A percentile compares a stretch with the other conserved stretches of the same genome.
These are phyloP conservation scores for Erpetoichthys calabaricus DNA, from an alignment of 2,797 vertebrate genomes.

Conservation along the genomic window DNA sequence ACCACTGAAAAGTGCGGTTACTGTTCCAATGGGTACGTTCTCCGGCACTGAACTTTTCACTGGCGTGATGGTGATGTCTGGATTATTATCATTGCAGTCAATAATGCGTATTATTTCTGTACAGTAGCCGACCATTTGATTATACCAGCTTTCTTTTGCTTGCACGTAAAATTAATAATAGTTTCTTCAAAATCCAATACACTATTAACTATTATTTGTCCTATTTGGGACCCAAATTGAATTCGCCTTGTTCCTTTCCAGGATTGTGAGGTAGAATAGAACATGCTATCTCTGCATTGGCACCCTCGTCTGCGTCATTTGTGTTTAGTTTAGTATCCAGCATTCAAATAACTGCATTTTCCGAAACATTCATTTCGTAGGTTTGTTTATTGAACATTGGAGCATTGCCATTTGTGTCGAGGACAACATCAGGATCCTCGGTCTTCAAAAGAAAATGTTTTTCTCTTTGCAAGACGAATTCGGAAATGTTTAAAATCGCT, in stretches of 20 bases:
- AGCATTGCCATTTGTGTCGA: too few species aligned
- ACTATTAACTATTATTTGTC: too few species aligned
- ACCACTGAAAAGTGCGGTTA: slow-evolving; percentile 50
- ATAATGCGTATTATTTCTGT: slow-evolving; percentile 22
- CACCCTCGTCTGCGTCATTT: too few species aligned
- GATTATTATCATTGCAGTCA: slow-evolving; percentile 29
- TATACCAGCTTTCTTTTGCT: slow-evolving; percentile 25
- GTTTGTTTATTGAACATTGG: too few species aligned
- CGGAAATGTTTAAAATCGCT: slow-evolving; percentile 10
- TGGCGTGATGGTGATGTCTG: slow-evolving; percentile 23
- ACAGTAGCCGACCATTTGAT: slow-evolving; percentile 21
- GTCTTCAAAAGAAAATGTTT: slow-evolving; percentile 19
- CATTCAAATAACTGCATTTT: too few species aligned
- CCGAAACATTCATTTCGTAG: too few species aligned
- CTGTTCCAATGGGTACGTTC: slow-evolving; percentile 29
- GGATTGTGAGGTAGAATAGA: too few species aligned
- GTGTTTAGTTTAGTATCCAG: too few species aligned
- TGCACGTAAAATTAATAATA: slow-evolving; percentile 26
- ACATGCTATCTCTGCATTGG: slow-evolving; percentile 23
- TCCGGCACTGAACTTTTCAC: slow-evolving; percentile 35
- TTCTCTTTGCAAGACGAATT: slow-evolving; percentile 15
- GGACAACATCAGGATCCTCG: slow-evolving; percentile 22
- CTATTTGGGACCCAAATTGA: too few species aligned
- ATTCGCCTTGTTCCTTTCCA: too few species aligned
- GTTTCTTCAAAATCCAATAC: slow-evolving; percentile 30